phyloP scores from a whole-genome alignment of 2,113 vertebrate species.

The Microtus ochrogaster region DNA sequence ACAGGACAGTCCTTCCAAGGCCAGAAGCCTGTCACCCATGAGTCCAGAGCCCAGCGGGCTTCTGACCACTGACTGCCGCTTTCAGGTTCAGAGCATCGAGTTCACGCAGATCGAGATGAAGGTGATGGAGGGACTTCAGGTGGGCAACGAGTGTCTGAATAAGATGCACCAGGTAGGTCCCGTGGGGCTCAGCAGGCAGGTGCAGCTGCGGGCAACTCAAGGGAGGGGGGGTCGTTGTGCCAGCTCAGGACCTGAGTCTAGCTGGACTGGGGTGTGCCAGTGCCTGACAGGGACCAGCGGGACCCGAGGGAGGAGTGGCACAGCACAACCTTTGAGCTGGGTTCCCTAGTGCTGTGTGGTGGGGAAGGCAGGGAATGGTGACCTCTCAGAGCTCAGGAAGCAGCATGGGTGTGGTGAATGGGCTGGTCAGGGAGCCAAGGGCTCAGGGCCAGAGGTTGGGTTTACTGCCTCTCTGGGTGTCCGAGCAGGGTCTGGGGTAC shows the following conservation, averaged over 20 bases:
- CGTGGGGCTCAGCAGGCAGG: fast-evolving
- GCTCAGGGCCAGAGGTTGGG: not conserved
- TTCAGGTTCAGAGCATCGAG: constrained; percentile 96
- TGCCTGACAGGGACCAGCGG: not conserved
- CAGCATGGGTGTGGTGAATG: not conserved
- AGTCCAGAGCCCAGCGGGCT: fast-evolving
- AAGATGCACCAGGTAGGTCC: constrained; percentile 97
- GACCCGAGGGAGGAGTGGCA: not conserved
- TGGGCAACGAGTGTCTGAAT: constrained; percentile 96
- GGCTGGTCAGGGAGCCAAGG: not conserved
- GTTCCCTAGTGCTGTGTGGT: not conserved
- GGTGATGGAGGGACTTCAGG: constrained; percentile 94
- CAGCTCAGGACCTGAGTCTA: not conserved
- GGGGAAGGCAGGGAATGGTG: not conserved
- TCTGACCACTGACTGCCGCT: not conserved
- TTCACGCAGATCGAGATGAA: constrained; percentile 97
- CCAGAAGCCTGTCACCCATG: not conserved
- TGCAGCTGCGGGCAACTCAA: not conserved
- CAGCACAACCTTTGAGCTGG: not conserved
- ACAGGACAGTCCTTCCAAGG: not conserved
- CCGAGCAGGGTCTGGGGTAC: too few relatives aligned
- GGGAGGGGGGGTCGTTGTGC: not conserved
- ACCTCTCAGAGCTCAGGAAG: not conserved
- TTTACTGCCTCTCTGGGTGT: not conserved
- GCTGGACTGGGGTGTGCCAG: not conserved